A percentile compares a stretch with the other conserved stretches of the same genome.
Conservation (phyloP, 2,113 vertebrate species). For the Hassar affinis region DNA sequence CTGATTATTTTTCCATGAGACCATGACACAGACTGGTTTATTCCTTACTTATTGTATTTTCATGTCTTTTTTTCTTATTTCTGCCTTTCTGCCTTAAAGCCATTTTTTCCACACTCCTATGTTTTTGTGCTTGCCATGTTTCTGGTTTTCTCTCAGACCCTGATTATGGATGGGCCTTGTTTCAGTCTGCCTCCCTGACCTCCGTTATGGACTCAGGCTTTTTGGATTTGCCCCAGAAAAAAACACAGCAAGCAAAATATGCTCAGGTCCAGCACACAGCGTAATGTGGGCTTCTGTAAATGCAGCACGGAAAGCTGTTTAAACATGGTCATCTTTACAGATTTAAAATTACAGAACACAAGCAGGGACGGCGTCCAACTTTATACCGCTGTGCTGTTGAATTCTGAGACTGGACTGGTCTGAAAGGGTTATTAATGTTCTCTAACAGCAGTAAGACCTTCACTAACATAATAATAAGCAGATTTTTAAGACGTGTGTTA, state of each 20-base stretch:
- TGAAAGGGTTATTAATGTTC: not conserved
- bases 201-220: constrained; percentile 7
- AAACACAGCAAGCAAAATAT: constrained; percentile 59
- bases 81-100: not conserved
- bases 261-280: not conserved
- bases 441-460: not conserved
- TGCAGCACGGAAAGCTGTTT: not conserved
- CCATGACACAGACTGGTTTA: not conserved
- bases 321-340: not conserved
- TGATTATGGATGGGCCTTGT: not conserved
- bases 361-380: not conserved
- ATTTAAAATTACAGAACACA: not conserved
- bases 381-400: too few species aligned
- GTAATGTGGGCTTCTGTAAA: not conserved
- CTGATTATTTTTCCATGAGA: not conserved
- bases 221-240: constrained; percentile 57
- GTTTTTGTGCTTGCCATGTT: constrained; percentile 3
- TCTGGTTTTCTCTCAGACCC: not conserved
- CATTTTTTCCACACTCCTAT: not conserved
- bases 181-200: constrained; percentile 9
- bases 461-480: too few species aligned
- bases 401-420: not conserved
- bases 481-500: too few species aligned
- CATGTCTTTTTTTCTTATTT: not conserved
- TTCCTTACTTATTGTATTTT: not conserved